phyloP scores from a whole-genome alignment of 2,797 vertebrate genomes.

The Tinamus major region DNA sequence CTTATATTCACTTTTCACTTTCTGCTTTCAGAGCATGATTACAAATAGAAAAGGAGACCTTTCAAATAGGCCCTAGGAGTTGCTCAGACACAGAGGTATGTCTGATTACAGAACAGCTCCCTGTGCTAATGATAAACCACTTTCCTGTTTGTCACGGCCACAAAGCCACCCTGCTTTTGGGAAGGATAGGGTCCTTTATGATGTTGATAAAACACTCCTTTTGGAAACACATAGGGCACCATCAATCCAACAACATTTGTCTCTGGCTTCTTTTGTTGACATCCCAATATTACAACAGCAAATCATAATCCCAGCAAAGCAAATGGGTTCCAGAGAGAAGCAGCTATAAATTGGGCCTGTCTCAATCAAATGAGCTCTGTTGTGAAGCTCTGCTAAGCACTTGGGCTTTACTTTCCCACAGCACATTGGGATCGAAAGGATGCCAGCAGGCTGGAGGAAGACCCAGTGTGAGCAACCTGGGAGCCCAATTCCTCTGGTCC shows the following conservation, averaged over 20 bases:
- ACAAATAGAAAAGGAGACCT: background rate
- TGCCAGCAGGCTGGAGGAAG: background rate
- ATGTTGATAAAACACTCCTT: constrained; percentile 75
- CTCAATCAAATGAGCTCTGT: constrained; percentile 61
- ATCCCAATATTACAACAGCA: constrained; percentile 78
- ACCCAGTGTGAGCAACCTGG: constrained; percentile 19
- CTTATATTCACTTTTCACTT: background rate
- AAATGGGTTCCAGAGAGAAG: constrained; percentile 70
- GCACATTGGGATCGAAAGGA: constrained; percentile 57
- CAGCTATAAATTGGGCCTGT: constrained; percentile 61
- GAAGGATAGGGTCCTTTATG: constrained; percentile 60
- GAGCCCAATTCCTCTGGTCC: constrained; percentile 10
- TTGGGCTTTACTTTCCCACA: constrained; percentile 56
- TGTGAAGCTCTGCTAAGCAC: constrained; percentile 67
- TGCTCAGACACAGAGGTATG: background rate
- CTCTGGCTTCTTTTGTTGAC: constrained; percentile 71
- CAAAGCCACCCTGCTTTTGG: constrained; percentile 12
- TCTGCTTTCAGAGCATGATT: background rate
- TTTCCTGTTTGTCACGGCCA: constrained; percentile 40
- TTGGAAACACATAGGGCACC: constrained; percentile 65
- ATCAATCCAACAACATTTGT: constrained; percentile 76
- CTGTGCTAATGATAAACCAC: constrained; percentile 36
- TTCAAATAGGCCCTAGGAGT: background rate
- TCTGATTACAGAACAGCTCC: constrained; percentile 31
- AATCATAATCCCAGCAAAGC: constrained; percentile 78